Percentiles rank a stretch among this genome's conserved stretches.
phyloP scores from a whole-genome alignment of 2,113 vertebrate species.

The Bufo gargarizans region DNA sequence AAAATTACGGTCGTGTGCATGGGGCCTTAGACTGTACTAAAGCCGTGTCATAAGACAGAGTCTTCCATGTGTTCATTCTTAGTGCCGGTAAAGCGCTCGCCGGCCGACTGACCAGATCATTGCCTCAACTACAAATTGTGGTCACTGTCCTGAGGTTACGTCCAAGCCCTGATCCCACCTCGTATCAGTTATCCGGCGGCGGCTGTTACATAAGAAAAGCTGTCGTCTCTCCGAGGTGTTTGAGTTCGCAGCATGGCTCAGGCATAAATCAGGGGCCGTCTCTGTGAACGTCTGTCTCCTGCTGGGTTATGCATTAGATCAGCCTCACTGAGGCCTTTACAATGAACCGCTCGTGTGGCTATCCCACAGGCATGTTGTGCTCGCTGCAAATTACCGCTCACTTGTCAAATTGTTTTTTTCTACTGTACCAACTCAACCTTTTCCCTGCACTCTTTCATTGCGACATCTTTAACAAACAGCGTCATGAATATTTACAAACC shows the following conservation, averaged over 20 bases:
- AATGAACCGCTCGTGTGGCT: slow-evolving; percentile 21
- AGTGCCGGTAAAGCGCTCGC: not conserved
- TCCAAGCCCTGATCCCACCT: not conserved
- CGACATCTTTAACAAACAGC: slow-evolving; percentile 4
- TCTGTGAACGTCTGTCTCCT: slow-evolving; percentile 30
- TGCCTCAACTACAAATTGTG: not conserved
- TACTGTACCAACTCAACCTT: slow-evolving; percentile 27
- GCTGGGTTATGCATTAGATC: slow-evolving; percentile 39
- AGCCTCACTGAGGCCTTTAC: not conserved
- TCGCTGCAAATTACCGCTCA: slow-evolving; percentile 10
- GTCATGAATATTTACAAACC: slow-evolving; percentile 40
- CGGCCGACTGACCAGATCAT: not conserved
- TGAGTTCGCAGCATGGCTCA: slow-evolving; percentile 34
- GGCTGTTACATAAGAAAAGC: slow-evolving; percentile 33
- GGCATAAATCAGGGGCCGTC: slow-evolving; percentile 7
- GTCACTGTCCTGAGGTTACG: slow-evolving; percentile 9
- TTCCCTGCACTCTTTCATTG: slow-evolving; percentile 29
- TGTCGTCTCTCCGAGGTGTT: not conserved
- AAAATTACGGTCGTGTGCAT: too few species aligned
- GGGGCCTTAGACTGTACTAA: not conserved
- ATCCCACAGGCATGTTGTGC: slow-evolving; percentile 30
- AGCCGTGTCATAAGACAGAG: not conserved
- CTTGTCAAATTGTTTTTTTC: not conserved
- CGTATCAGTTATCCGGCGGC: not conserved
- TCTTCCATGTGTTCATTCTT: not conserved